Evolutionary conservation across 2,797 vertebrate species (phyloP).

Genomic region (Rhinella marina): DNA sequence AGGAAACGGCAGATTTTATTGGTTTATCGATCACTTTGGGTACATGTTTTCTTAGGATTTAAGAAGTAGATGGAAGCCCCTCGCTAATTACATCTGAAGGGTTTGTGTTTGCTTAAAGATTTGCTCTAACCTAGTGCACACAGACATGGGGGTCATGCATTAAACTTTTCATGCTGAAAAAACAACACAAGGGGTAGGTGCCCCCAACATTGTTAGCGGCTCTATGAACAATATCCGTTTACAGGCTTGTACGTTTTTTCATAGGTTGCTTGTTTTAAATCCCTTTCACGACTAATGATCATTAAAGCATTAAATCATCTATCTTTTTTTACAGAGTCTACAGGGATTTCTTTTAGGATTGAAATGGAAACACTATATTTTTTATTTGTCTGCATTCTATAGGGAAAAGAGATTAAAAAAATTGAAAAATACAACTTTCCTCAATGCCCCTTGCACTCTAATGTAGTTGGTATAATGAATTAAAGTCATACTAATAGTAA

Average conservation of each 20-base stretch:
- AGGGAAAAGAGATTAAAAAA: too few relatives aligned
- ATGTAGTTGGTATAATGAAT: too few relatives aligned
- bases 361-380: too few relatives aligned
- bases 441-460: too few relatives aligned
- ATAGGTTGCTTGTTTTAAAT: too few relatives aligned
- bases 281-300: too few relatives aligned
- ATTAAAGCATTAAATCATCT: too few relatives aligned
- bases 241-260: not conserved
- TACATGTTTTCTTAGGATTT: slow-evolving; percentile 14
- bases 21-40: not conserved
- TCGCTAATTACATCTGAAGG: not conserved
- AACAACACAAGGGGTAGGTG: not conserved
- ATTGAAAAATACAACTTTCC: too few relatives aligned
- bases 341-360: too few relatives aligned
- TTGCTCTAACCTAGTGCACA: not conserved
- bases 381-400: too few relatives aligned
- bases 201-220: not conserved
- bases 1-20: not conserved
- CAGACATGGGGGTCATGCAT: not conserved
- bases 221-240: not conserved
- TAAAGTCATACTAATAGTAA: too few relatives aligned
- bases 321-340: too few relatives aligned
- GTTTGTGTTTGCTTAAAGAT: not conserved
- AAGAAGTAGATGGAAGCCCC: slow-evolving; percentile 9
- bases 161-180: not conserved